Evolutionary conservation across 2,797 vertebrate genomes (phyloP), one percentile per base, ranked within the genome.

Genomic region (Luscinia luscinia): DNA sequence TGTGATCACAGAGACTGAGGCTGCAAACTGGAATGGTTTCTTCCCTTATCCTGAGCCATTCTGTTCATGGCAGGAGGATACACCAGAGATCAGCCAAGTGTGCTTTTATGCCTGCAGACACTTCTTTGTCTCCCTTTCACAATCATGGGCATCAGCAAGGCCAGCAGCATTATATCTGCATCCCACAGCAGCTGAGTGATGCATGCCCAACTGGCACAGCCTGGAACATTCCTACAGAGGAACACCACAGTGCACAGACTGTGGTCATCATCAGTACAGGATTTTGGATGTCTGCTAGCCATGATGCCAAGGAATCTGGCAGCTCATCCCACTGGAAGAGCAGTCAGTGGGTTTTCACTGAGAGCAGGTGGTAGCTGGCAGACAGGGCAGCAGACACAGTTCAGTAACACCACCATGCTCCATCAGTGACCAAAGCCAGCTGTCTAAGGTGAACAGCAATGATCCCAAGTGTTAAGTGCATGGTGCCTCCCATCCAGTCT

Each of bases 221-320:
- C 64, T 74, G 61, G 22, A 46, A 15, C 23, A 3, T 1, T 8
- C 7, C 6, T 7, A 9, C 22, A 51, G 51, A 62, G n/a, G 16
- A 54, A 8, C 43, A 15, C 9, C 12, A 1, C 1, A 0, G 43
- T 0, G 0, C 1, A 2, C 26, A 11, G 26, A 30, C n/a, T 41
- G 28, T 52, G 49, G 2, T 49, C 20, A 12, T 41, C 54, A 18
- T 45, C 54, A 18, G 18, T 17, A 38, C 51, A 32, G 55, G 46
- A 32, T 52, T 10, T 2, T 57, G 46, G 23, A 16, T 23, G 34
- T 30, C 48, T 7, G 4, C 75, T 51, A 67, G 5, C 11, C 32
- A 5, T 18, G 52, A n/a, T 58, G 22, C 9, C 74, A 81, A 17
- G n/a, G 58, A 36, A 58, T 36, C 30, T 45, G 30, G 3, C 22